Evolutionary conservation across 1,140 invertebrate species (phyloP).

Genomic region (Drosophila persimilis): DNA sequence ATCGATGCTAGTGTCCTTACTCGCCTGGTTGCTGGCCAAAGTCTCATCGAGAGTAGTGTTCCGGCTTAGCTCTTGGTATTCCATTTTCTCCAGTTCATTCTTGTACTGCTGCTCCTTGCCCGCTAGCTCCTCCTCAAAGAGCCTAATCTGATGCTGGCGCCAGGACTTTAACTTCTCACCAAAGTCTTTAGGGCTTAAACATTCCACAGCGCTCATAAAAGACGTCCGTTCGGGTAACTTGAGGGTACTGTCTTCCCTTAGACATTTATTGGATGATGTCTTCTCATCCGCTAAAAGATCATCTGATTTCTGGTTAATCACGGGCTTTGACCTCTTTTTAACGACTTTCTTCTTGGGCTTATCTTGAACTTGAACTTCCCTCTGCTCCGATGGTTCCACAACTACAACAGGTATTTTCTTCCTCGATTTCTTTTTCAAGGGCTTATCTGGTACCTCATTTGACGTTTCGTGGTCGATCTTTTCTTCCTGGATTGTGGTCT

Average conservation of each 20-base stretch:
- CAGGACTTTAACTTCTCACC: slow-evolving; percentile 31
- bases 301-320: not conserved
- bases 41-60: not conserved
- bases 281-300: not conserved
- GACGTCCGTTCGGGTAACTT: not conserved
- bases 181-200: not conserved
- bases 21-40: not conserved
- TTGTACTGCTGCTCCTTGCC: slow-evolving; percentile 32
- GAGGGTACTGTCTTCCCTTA: not conserved
- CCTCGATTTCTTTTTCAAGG: slow-evolving; percentile 9
- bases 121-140: slow-evolving; percentile 41
- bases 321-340: slow-evolving; percentile 10
- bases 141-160: slow-evolving; percentile 49
- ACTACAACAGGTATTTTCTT: not conserved
- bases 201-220: not conserved
- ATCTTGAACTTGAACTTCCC: not conserved
- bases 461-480: too few species aligned
- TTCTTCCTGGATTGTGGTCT: not conserved
- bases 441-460: not conserved
- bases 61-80: slow-evolving; percentile 1
- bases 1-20: not conserved
- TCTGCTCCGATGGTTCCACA: not conserved
- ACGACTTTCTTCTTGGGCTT: slow-evolving; percentile 5
- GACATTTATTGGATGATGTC: not conserved
- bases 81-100: slow-evolving; percentile 35